Percentiles rank a stretch among this genome's conserved stretches.
Evolutionary conservation across 2,888 invertebrate species (phyloP).

Genomic region (Epirrita christyi): DNA sequence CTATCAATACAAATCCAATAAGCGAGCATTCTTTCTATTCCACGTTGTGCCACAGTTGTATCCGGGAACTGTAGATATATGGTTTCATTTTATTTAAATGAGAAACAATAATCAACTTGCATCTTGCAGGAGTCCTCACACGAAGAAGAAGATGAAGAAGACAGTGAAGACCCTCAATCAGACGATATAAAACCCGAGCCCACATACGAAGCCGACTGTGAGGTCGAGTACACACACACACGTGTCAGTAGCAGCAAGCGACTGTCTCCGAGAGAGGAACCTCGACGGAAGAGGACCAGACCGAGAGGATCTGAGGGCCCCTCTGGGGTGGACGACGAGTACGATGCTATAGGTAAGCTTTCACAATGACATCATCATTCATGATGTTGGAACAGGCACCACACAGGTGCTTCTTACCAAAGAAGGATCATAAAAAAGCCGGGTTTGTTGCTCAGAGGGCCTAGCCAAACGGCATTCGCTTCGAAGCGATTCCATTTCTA

Average conservation of each 20-base stretch:
- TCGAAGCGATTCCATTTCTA: too few species aligned
- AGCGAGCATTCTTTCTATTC: neutral
- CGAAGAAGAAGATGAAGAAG: conserved; percentile 52
- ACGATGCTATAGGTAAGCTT: conserved; percentile 71
- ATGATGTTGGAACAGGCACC: too few species aligned
- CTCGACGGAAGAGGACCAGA: conserved; percentile 12
- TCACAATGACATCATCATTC: neutral
- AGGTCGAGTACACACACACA: conserved; percentile 20
- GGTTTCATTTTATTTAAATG: too few species aligned
- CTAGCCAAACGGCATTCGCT: too few species aligned
- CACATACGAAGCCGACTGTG: conserved; percentile 27
- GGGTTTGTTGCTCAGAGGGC: too few species aligned
- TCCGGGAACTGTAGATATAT: too few species aligned
- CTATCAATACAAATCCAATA: too few species aligned
- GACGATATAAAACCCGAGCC: conserved; percentile 16
- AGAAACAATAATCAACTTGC: too few species aligned
- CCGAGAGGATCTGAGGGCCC: conserved; percentile 27
- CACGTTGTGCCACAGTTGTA: too few species aligned
- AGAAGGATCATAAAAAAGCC: too few species aligned
- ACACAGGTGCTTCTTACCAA: too few species aligned
- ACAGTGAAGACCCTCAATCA: conserved; percentile 28
- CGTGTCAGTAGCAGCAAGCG: conserved; percentile 5
- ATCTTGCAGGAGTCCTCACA: conserved; percentile 48
- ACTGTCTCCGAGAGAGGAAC: neutral
- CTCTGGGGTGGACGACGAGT: conserved; percentile 71